Percentiles rank a stretch among this genome's conserved stretches.
Conservation (phyloP, 2,888 invertebrate genomes). For the Latheticus oryzae region DNA sequence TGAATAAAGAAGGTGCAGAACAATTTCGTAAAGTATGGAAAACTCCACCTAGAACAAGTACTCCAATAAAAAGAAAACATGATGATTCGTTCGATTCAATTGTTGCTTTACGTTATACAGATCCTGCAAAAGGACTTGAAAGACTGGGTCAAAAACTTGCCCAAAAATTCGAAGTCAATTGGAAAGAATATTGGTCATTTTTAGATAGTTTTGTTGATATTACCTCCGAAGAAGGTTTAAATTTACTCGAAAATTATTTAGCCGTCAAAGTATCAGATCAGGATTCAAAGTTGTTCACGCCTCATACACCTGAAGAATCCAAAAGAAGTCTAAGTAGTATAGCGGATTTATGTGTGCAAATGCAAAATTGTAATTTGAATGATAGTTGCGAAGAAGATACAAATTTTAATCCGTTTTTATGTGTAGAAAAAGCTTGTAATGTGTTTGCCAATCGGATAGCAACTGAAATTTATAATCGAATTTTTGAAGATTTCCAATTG, state of each 20-base stretch:
- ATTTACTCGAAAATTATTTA: constrained; percentile 80
- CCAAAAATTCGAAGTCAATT: constrained; percentile 77
- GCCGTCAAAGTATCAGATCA: constrained; percentile 54
- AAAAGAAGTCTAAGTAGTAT: constrained; percentile 66
- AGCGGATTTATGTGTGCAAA: constrained; percentile 70
- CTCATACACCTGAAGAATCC: constrained; percentile 8
- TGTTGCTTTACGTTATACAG: constrained; percentile 64
- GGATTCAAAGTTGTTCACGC: constrained; percentile 21
- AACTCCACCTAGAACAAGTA: constrained; percentile 75
- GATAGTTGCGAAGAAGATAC: constrained; percentile 36
- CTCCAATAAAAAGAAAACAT: constrained; percentile 10
- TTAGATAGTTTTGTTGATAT: constrained; percentile 85
- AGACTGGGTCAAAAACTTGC: constrained; percentile 81
- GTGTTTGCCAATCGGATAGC: constrained; percentile 79
- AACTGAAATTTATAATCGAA: constrained; percentile 66
- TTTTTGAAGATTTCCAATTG: constrained; percentile 62
- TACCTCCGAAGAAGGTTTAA: constrained; percentile 77
- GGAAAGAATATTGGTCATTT: constrained; percentile 96
- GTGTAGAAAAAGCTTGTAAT: constrained; percentile 72
- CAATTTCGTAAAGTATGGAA: constrained; percentile 84
- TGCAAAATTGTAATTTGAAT: constrained; percentile 69
- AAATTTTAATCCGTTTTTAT: constrained; percentile 65
- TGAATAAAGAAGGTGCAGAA: constrained; percentile 80
- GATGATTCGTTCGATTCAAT: constrained; percentile 39
- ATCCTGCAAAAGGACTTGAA: constrained; percentile 91